phyloP scores from a whole-genome alignment of 2,113 vertebrate species.

The Progne subis region DNA sequence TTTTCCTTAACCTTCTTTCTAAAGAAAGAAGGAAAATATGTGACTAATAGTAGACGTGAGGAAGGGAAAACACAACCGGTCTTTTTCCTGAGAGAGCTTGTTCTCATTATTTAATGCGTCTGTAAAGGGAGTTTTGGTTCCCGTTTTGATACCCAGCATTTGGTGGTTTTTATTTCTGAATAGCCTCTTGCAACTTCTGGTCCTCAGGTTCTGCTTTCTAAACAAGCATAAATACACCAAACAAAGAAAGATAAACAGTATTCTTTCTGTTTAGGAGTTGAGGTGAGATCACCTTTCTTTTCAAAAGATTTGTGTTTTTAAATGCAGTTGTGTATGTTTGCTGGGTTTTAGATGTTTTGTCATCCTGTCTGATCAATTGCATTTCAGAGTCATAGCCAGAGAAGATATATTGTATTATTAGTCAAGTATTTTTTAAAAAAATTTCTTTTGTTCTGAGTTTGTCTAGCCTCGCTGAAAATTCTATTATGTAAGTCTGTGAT shows the following conservation, averaged over 20 bases:
- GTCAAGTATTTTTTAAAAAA: neutral
- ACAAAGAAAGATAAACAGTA: neutral
- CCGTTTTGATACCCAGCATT: neutral
- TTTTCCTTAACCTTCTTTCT: neutral
- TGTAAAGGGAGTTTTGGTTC: fast-evolving
- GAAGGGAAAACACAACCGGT: neutral
- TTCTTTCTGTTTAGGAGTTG: neutral
- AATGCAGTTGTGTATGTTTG: neutral
- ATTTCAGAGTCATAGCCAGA: neutral
- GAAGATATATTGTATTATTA: neutral
- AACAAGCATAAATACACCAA: neutral
- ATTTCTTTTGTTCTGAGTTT: neutral
- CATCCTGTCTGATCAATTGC: neutral
- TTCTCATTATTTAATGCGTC: neutral
- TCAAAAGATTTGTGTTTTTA: neutral
- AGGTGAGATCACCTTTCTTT: neutral
- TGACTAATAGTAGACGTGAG: fast-evolving
- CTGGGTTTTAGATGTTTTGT: neutral
- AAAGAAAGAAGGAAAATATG: neutral
- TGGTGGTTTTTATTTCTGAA: neutral
- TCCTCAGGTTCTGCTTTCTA: neutral
- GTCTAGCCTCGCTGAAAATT: neutral
- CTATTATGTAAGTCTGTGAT: neutral
- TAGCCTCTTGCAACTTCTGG: neutral
- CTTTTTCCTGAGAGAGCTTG: neutral